Conservation (phyloP, 2,113 vertebrate species). For the Nothobranchius furzeri region DNA sequence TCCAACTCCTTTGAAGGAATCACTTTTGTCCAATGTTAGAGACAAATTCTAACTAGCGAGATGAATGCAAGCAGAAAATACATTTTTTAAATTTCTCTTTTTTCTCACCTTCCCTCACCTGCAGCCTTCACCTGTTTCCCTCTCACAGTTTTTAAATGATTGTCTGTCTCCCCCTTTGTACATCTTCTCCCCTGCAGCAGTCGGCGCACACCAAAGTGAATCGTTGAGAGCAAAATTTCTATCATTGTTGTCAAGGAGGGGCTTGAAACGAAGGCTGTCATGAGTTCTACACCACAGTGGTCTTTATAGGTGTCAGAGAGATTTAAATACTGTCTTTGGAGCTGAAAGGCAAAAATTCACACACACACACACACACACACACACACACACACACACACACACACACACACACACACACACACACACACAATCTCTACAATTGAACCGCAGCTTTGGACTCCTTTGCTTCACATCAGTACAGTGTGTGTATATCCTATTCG, state of each 20-base stretch:
- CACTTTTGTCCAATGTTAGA: background rate
- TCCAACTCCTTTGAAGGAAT: constrained; percentile 1
- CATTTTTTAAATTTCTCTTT: constrained; percentile 25
- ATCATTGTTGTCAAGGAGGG: constrained; percentile 37
- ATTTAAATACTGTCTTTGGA: constrained; percentile 66
- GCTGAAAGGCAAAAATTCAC: constrained; percentile 45
- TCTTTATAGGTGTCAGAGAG: constrained; percentile 63
- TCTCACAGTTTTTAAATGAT: constrained; percentile 24
- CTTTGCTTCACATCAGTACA: constrained; percentile 35
- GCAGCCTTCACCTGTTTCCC: constrained; percentile 37
- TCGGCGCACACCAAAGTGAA: constrained; percentile 41
- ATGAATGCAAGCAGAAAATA: background rate
- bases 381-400: too few relatives aligned
- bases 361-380: too few relatives aligned
- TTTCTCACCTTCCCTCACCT: constrained; percentile 28
- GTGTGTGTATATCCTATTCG: constrained; percentile 33
- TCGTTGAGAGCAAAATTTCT: constrained; percentile 46
- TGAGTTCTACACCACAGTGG: constrained; percentile 46
- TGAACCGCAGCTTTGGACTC: constrained; percentile 41
- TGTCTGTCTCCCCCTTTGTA: constrained; percentile 28
- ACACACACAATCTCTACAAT: constrained; percentile 52
- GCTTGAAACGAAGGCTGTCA: constrained; percentile 53
- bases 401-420: background rate
- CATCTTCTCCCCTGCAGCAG: constrained; percentile 11
- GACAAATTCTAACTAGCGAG: background rate